Conservation (phyloP, 2,113 vertebrate species). For the Pollimyrus isidori region DNA sequence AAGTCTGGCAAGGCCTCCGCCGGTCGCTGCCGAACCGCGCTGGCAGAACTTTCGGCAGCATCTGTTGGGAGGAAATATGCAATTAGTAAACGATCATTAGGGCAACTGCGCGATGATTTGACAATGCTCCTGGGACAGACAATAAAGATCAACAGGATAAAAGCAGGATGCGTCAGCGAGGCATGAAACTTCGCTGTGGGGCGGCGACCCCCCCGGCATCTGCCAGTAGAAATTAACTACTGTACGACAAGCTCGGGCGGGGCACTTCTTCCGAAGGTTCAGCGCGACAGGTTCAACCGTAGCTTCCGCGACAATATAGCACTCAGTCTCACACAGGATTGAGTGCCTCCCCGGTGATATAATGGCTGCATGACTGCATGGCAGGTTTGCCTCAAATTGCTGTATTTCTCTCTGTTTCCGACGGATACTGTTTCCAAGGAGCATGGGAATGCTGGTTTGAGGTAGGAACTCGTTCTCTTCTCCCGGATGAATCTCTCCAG, state of each 20-base stretch:
- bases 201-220: not conserved
- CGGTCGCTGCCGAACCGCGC: not conserved
- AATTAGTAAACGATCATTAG: slow-evolving; percentile 17
- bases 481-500: not conserved
- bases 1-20: not conserved
- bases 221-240: not conserved
- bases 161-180: not conserved
- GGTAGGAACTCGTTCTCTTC: not conserved
- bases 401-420: not conserved
- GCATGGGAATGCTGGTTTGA: not conserved
- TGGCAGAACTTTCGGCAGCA: slow-evolving; percentile 2
- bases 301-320: no score
- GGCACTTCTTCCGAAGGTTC: not conserved
- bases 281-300: no score
- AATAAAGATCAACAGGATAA: slow-evolving; percentile 11
- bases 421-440: not conserved
- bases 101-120: slow-evolving; percentile 8
- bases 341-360: not conserved
- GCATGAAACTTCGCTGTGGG: not conserved
- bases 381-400: not conserved
- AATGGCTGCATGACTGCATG: not conserved
- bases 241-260: not conserved
- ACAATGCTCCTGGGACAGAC: slow-evolving; percentile 11
- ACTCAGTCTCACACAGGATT: not conserved
- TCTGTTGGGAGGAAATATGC: slow-evolving; percentile 16